A percentile compares a stretch with the other conserved stretches of the same genome.
phyloP scores from a whole-genome alignment of 2,888 invertebrate genomes.

The Camptogramma bilineatum region DNA sequence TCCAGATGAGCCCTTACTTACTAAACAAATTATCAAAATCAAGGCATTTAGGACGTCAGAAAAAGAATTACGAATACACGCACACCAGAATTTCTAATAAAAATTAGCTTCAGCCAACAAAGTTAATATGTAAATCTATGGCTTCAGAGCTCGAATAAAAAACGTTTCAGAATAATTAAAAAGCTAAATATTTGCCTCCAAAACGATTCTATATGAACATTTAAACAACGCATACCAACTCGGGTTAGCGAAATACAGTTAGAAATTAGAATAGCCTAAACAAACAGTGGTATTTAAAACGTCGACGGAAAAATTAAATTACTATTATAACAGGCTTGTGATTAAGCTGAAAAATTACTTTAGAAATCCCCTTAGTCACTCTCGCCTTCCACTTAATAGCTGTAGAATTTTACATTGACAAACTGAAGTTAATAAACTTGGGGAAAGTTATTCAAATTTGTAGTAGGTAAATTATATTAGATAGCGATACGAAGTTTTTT shows the following conservation, averaged over 20 bases:
- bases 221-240: not conserved
- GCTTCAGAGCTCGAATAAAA: not conserved
- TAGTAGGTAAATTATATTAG: too few relatives aligned
- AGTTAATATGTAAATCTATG: not conserved
- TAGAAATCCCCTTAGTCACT: constrained; percentile 51
- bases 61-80: too few relatives aligned
- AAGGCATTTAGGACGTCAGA: too few relatives aligned
- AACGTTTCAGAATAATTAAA: not conserved
- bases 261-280: constrained; percentile 41
- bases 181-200: not conserved
- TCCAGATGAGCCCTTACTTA: too few relatives aligned
- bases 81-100: not conserved
- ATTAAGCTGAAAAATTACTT: constrained; percentile 56
- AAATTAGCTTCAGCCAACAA: too few relatives aligned
- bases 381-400: constrained; percentile 44
- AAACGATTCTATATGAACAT: not conserved
- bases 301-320: constrained; percentile 33
- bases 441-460: not conserved
- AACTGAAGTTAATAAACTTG: constrained; percentile 46
- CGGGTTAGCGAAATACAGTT: constrained; percentile 36
- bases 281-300: constrained; percentile 31
- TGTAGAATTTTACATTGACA: constrained; percentile 54
- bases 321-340: constrained; percentile 40
- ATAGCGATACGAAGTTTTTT: too few relatives aligned
- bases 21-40: too few relatives aligned